phyloP scores from a whole-genome alignment of 1,140 invertebrate genomes.

The Diorhabda elongata region DNA sequence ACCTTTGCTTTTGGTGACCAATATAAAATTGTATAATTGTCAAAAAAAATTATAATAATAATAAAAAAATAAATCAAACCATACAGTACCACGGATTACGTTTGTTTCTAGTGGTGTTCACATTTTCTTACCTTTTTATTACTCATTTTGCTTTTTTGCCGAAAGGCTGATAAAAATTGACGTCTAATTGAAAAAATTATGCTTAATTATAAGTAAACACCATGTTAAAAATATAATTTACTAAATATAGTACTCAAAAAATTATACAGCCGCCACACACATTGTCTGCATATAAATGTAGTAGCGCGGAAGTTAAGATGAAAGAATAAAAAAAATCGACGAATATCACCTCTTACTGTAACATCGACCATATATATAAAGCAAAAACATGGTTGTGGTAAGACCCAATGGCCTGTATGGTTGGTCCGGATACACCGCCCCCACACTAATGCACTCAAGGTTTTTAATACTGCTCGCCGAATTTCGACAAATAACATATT shows the following conservation, averaged over 20 bases:
- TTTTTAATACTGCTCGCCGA: conserved; percentile 25
- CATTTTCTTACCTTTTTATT: not conserved
- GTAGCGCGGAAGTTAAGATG: conserved; percentile 19
- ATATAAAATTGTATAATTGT: conserved; percentile 4
- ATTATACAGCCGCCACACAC: conserved; percentile 47
- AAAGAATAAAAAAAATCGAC: not conserved
- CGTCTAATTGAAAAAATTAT: too few species aligned
- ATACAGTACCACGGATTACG: conserved; percentile 39
- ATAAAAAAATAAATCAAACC: conserved; percentile 26
- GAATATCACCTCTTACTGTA: conserved; percentile 1
- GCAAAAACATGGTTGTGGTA: conserved; percentile 31
- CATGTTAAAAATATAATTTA: conserved; percentile 12
- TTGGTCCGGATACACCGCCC: conserved; percentile 44
- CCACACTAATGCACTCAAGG: conserved; percentile 48
- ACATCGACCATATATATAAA: not conserved
- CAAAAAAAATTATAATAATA: not conserved
- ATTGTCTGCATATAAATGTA: conserved; percentile 48
- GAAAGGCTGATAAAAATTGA: too few species aligned
- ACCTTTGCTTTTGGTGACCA: conserved; percentile 42
- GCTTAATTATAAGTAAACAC: not conserved
- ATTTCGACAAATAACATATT: conserved; percentile 22
- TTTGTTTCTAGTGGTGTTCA: conserved; percentile 14
- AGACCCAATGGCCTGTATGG: conserved; percentile 41
- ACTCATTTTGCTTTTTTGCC: not conserved
- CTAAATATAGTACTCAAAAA: conserved; percentile 17